A percentile compares a stretch with the other conserved stretches of the same genome.
Conservation (phyloP, 2,888 invertebrate genomes). For the Amorpha juglandis region DNA sequence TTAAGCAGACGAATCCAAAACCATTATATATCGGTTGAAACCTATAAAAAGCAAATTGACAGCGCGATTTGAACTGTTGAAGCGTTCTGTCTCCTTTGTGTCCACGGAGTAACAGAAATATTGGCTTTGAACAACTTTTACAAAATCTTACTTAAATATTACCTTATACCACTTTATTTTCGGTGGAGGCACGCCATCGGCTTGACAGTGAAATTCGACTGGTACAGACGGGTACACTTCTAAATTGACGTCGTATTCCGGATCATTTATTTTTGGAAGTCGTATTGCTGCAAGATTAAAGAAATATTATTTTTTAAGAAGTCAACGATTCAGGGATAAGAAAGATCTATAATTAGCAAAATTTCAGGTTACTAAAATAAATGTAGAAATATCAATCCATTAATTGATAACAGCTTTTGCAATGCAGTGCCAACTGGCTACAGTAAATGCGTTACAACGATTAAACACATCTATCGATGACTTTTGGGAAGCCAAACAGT, state of each 20-base stretch:
- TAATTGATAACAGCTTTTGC: conserved; percentile 1
- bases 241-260: conserved; percentile 43
- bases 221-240: conserved; percentile 51
- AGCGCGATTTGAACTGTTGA: no score
- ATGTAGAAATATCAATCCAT: not conserved
- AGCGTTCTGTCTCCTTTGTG: no score
- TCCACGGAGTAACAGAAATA: no score
- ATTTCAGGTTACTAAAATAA: not conserved
- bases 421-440: not conserved
- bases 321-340: no score
- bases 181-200: conserved; percentile 86
- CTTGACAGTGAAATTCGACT: conserved; percentile 78
- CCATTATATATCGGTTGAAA: no score
- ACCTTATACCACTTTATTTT: conserved; percentile 89
- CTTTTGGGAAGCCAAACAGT: conserved; percentile 8
- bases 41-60: no score
- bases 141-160: conserved; percentile 39
- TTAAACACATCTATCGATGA: conserved; percentile 14
- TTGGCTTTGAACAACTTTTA: no score
- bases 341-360: no score
- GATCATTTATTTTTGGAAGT: conserved; percentile 48
- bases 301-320: not conserved
- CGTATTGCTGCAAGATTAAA: conserved; percentile 45
- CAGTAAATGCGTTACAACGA: not conserved
- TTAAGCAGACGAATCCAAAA: no score